phyloP scores from a whole-genome alignment of 2,113 vertebrate species.

The Ramphastos sulfuratus region DNA sequence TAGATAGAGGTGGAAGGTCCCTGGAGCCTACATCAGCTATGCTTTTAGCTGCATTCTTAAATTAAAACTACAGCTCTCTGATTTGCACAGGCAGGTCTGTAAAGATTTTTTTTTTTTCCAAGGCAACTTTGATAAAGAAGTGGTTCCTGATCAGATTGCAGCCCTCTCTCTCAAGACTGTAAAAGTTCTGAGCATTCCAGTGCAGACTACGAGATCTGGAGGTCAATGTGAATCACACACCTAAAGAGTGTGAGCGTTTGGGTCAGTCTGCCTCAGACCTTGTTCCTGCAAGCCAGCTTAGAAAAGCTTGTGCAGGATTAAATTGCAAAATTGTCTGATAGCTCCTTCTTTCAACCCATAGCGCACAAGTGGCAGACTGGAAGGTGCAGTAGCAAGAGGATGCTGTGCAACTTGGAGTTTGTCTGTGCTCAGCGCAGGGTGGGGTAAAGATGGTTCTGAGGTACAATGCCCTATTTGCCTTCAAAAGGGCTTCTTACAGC shows the following conservation, averaged over 20 bases:
- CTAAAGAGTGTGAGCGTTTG: background rate
- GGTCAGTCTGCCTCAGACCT: background rate
- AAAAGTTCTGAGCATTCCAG: background rate
- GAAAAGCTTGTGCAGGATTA: background rate
- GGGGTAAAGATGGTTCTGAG: rapidly evolving
- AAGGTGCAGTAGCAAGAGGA: background rate
- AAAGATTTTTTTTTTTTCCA: background rate
- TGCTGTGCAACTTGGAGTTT: background rate
- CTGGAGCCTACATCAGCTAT: background rate
- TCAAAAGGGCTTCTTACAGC: background rate
- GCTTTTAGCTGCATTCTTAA: background rate
- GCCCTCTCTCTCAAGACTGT: background rate
- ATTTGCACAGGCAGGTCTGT: background rate
- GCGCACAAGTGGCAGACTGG: background rate
- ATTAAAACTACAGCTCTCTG: background rate
- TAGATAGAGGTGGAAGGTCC: background rate
- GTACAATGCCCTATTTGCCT: background rate
- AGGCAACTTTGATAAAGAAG: background rate
- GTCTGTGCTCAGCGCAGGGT: background rate
- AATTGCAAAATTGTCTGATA: background rate
- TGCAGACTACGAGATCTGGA: background rate
- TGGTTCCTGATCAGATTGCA: background rate
- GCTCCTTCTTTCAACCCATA: background rate
- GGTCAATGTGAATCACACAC: background rate
- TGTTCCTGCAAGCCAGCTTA: background rate